These are phyloP conservation scores for Rhadina sibilatrix DNA, from an alignment of 2,113 vertebrate genomes.

Conservation along the genomic window DNA sequence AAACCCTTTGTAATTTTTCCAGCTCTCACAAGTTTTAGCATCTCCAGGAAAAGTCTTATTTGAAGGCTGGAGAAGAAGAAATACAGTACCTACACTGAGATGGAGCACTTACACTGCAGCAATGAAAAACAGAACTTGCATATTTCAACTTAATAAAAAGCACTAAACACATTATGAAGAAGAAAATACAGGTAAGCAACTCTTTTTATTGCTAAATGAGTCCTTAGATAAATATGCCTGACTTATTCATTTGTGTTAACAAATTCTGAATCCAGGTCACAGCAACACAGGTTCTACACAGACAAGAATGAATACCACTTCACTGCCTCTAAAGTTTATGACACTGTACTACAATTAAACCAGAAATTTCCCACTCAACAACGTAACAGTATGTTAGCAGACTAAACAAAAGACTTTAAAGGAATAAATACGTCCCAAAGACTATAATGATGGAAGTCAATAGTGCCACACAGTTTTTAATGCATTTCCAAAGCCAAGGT, in stretches of 20 bases:
- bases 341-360: not conserved
- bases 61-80: not conserved
- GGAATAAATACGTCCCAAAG: not conserved
- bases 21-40: not conserved
- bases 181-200: not conserved
- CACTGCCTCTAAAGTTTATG: not conserved
- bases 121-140: not conserved
- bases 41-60: not conserved
- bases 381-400: not conserved
- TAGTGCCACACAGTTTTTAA: not conserved
- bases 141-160: conserved; percentile 5
- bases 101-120: not conserved
- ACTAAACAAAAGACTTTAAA: not conserved
- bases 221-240: not conserved
- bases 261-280: not conserved
- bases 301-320: not conserved
- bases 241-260: not conserved
- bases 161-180: conserved; percentile 12
- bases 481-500: not conserved
- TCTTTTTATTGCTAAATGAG: not conserved
- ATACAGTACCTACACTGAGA: not conserved
- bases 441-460: not conserved
- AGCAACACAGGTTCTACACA: not conserved
- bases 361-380: not conserved
- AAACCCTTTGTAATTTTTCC: not conserved